These are phyloP conservation scores for Ormia ochracea DNA, from an alignment of 2,888 invertebrate species.

Conservation along the genomic window DNA sequence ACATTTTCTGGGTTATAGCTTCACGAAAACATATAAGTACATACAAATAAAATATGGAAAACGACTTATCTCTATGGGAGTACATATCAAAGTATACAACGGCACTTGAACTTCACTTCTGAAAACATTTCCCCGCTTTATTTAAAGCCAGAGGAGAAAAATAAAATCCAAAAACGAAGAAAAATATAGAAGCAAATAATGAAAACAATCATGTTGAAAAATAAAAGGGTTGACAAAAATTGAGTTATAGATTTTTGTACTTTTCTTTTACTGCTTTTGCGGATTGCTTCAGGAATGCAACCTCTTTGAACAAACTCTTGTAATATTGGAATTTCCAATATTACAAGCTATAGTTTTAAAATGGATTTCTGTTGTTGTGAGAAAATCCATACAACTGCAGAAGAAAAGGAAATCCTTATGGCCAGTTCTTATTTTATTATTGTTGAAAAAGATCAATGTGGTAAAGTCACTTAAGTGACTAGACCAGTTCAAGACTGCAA, in stretches of 20 bases:
- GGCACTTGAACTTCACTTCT: constrained; percentile 50
- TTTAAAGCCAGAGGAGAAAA: background rate
- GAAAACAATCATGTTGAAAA: constrained; percentile 24
- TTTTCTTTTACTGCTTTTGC: background rate
- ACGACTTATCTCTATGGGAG: background rate
- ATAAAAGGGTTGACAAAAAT: constrained; percentile 36
- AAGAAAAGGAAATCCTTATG: background rate
- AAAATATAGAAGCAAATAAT: background rate
- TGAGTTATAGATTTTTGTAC: background rate
- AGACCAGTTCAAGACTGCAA: too few relatives aligned
- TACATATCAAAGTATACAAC: constrained; percentile 5
- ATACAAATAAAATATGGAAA: too few relatives aligned
- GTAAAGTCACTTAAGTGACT: too few relatives aligned
- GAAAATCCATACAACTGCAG: background rate
- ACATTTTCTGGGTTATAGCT: too few relatives aligned
- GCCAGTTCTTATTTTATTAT: background rate
- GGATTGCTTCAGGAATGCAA: background rate
- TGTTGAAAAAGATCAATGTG: too few relatives aligned
- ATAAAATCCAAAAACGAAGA: background rate
- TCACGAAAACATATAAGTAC: too few relatives aligned
- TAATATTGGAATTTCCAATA: background rate
- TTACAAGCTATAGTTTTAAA: background rate
- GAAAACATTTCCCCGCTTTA: constrained; percentile 10
- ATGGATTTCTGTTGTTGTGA: background rate
- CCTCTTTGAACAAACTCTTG: background rate